phyloP scores from a whole-genome alignment of 53 echinoderm and acorn worm genomes.

The Echinometra lucunter region DNA sequence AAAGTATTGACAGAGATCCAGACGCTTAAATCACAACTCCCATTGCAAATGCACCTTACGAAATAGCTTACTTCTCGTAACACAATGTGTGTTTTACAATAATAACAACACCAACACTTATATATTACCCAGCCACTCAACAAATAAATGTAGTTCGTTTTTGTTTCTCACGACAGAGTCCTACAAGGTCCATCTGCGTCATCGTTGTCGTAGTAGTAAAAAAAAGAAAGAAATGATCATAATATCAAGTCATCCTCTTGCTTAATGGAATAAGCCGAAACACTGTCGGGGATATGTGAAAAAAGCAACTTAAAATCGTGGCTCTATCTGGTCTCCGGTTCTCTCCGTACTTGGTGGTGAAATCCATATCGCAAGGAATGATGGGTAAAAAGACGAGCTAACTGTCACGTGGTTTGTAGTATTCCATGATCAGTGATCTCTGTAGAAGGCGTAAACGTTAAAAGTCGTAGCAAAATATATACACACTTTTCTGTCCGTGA shows the following conservation, averaged over 20 bases:
- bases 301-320: background rate
- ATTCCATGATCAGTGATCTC: conserved; percentile 54
- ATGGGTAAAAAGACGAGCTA: conserved; percentile 37
- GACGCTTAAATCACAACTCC: conserved; percentile 16
- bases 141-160: conserved; percentile 65
- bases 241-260: conserved; percentile 1
- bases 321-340: background rate
- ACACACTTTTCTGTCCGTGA: conserved; percentile 67
- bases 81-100: conserved; percentile 50
- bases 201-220: conserved; percentile 33
- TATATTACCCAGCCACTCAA: conserved; percentile 69
- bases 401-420: conserved; percentile 35
- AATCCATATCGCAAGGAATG: conserved; percentile 33
- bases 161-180: conserved; percentile 43
- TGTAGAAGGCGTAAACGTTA: conserved; percentile 65
- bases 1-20: conserved; percentile 43
- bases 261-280: background rate
- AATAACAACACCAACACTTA: conserved; percentile 71
- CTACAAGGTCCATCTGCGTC: conserved; percentile 32
- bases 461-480: conserved; percentile 70
- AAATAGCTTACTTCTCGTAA: conserved; percentile 46
- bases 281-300: conserved; percentile 15
- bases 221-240: conserved; percentile 31
- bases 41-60: conserved; percentile 68
- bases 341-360: background rate